These are phyloP conservation scores for Dioctria linearis DNA, from an alignment of 2,888 invertebrate genomes.

Conservation along the genomic window DNA sequence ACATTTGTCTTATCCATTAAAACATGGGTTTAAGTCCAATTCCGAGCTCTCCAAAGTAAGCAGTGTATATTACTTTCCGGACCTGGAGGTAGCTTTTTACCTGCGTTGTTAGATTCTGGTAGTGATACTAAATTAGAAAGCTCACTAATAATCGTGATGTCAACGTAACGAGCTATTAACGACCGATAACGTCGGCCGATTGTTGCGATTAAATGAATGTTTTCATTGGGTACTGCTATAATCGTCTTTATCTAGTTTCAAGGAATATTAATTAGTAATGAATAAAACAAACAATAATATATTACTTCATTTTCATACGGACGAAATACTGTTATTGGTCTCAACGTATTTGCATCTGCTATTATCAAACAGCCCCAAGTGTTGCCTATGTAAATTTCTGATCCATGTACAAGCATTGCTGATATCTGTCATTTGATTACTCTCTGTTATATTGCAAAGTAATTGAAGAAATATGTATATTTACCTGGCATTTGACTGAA, in stretches of 20 bases:
- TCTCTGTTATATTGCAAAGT: no score
- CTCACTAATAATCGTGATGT: conserved; percentile 64
- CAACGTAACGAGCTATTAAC: conserved; percentile 77
- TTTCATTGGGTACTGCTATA: conserved; percentile 73
- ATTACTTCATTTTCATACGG: conserved; percentile 88
- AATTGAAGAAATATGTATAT: no score
- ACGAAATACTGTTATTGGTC: conserved; percentile 93
- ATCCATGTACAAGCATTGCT: conserved; percentile 76
- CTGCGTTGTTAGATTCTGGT: conserved; percentile 58
- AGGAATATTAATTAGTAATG: background rate
- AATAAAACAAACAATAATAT: background rate
- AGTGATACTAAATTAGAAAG: background rate
- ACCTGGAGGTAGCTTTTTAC: conserved; percentile 63
- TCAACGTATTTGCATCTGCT: conserved; percentile 83
- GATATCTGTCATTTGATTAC: conserved; percentile 63
- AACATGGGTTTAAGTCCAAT: conserved; percentile 63
- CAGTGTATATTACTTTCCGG: conserved; percentile 70
- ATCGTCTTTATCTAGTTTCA: conserved; percentile 75
- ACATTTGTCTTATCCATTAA: conserved; percentile 21
- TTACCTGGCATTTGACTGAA: conserved; percentile 82
- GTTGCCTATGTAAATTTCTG: conserved; percentile 90
- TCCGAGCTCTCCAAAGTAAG: conserved; percentile 68
- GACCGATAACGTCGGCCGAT: conserved; percentile 90
- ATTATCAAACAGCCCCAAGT: conserved; percentile 96
- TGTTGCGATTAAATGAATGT: conserved; percentile 77